Evolutionary conservation across 2,113 vertebrate genomes (phyloP).

Genomic region (Dasyornis broadbenti): DNA sequence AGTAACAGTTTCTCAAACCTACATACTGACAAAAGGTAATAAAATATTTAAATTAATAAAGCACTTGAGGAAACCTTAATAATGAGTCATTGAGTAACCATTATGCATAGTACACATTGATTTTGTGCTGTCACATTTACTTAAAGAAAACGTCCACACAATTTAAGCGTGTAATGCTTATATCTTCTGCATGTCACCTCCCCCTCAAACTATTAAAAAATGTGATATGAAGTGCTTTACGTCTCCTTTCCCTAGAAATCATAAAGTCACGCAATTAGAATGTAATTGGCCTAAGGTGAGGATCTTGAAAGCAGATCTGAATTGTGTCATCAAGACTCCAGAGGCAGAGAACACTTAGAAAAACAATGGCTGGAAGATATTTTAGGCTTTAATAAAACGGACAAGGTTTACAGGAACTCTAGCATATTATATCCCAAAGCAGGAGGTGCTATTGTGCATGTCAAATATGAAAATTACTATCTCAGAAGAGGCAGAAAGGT

Average conservation of each 20-base stretch:
- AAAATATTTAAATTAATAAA: not conserved
- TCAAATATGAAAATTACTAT: slow-evolving; percentile 63
- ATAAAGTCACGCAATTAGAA: slow-evolving; percentile 50
- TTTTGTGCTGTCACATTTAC: slow-evolving; percentile 39
- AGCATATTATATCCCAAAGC: slow-evolving; percentile 55
- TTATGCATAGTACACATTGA: slow-evolving; percentile 13
- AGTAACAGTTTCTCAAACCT: not conserved
- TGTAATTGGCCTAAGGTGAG: slow-evolving; percentile 67
- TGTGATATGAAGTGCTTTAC: slow-evolving; percentile 16
- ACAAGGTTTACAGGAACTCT: slow-evolving; percentile 29
- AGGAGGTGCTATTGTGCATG: slow-evolving; percentile 22
- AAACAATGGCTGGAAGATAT: slow-evolving; percentile 37
- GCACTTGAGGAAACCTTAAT: not conserved
- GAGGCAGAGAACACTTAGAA: slow-evolving; percentile 48
- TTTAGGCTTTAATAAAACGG: slow-evolving; percentile 56
- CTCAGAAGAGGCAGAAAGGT: not conserved
- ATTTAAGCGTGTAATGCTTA: not conserved
- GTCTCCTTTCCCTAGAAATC: slow-evolving; percentile 27
- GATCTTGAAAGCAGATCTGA: slow-evolving; percentile 63
- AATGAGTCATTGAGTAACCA: not conserved
- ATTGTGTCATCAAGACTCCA: slow-evolving; percentile 65
- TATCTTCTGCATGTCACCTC: not conserved
- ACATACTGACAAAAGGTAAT: not conserved
- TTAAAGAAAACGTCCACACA: slow-evolving; percentile 35
- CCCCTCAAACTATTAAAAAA: not conserved